Evolutionary conservation across 2,113 vertebrate species (phyloP).

Genomic region (Uria lomvia): DNA sequence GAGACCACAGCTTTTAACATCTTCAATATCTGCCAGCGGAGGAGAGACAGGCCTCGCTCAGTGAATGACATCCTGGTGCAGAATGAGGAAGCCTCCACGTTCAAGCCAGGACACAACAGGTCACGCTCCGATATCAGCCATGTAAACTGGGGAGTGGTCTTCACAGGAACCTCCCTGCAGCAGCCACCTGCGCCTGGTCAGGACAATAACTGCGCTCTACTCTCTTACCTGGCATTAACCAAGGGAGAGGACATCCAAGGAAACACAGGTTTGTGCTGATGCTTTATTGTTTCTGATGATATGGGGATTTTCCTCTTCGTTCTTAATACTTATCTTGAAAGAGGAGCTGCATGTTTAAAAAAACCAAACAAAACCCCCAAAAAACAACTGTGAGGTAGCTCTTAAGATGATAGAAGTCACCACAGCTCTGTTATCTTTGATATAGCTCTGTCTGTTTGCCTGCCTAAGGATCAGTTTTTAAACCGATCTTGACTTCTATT

Average conservation of each 20-base stretch:
- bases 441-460: neutral
- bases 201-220: conserved; percentile 49
- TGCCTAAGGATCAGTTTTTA: neutral
- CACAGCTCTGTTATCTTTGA: neutral
- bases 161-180: conserved; percentile 61
- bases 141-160: conserved; percentile 71
- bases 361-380: neutral
- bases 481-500: neutral
- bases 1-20: conserved; percentile 77
- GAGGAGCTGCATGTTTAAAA: neutral
- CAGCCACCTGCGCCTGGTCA: conserved; percentile 9
- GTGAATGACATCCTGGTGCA: conserved; percentile 89
- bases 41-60: conserved; percentile 87
- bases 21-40: conserved; percentile 82
- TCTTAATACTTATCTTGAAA: neutral
- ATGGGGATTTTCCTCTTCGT: neutral
- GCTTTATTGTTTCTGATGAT: neutral
- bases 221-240: conserved; percentile 77
- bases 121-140: conserved; percentile 86
- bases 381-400: neutral
- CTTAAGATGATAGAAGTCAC: neutral
- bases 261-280: conserved; percentile 80
- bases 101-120: conserved; percentile 89
- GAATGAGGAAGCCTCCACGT: conserved; percentile 77
- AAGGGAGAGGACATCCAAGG: conserved; percentile 82